A percentile compares a stretch with the other conserved stretches of the same genome.
Evolutionary conservation across 2,113 vertebrate species (phyloP).

Genomic region (Catharus fuscescens): DNA sequence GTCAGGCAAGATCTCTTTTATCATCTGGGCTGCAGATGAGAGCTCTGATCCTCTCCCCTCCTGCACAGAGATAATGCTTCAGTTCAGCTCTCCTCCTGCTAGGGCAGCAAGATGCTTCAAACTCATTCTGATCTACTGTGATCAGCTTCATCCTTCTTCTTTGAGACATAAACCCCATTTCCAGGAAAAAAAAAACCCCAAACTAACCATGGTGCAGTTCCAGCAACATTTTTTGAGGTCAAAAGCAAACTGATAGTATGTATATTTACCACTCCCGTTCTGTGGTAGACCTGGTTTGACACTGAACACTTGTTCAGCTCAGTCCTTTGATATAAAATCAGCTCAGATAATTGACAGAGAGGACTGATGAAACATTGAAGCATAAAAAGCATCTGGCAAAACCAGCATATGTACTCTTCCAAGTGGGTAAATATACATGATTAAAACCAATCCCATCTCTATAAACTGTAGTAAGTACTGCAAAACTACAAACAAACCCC

Average conservation of each 20-base stretch:
- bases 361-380: not conserved
- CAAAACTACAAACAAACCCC: not conserved
- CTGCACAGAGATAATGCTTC: not conserved
- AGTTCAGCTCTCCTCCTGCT: not conserved
- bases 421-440: not conserved
- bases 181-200: not conserved
- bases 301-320: not conserved
- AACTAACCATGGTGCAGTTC: accelerated
- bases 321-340: not conserved
- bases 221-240: not conserved
- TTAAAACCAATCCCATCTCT: not conserved
- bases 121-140: not conserved
- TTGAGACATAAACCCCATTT: not conserved
- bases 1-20: conserved; percentile 17
- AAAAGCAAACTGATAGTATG: not conserved
- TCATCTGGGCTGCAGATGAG: conserved; percentile 25
- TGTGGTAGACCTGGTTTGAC: not conserved
- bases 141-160: not conserved
- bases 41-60: not conserved
- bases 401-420: not conserved
- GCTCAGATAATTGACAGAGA: not conserved
- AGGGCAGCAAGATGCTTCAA: not conserved
- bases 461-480: not conserved
- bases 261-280: not conserved
- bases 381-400: not conserved